Evolutionary conservation across 2,797 vertebrate genomes (phyloP).

Genomic region (Fratercula arctica): DNA sequence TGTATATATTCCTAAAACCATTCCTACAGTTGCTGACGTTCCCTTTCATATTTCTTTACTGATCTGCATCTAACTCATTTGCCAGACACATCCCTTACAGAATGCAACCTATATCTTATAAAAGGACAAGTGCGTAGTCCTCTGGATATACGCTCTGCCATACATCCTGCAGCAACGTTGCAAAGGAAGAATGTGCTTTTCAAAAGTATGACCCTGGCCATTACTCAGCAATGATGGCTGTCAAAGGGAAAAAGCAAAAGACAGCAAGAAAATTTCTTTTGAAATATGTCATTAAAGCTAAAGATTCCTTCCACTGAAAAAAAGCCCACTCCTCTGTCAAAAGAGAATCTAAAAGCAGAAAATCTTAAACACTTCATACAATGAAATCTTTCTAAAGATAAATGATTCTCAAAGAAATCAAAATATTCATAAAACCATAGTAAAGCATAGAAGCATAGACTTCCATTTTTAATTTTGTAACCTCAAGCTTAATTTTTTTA

Average conservation of each 20-base stretch:
- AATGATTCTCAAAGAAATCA: neutral
- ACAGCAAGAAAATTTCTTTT: neutral
- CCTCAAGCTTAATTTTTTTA: conserved; percentile 3
- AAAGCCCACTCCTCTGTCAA: neutral
- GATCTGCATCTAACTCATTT: neutral
- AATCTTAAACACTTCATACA: neutral
- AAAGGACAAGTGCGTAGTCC: neutral
- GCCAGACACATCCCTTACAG: neutral
- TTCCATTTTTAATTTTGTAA: conserved; percentile 17
- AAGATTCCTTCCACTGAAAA: neutral
- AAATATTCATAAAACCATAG: neutral
- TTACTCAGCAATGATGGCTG: conserved; percentile 53
- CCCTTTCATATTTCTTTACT: neutral
- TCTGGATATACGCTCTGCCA: neutral
- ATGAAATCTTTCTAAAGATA: neutral
- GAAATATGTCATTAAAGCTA: conserved; percentile 1
- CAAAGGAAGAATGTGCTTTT: conserved; percentile 14
- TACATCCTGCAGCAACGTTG: conserved; percentile 9
- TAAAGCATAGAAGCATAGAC: neutral
- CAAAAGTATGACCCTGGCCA: conserved; percentile 36
- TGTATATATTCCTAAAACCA: neutral
- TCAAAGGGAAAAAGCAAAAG: neutral
- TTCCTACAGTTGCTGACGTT: neutral
- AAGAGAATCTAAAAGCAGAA: neutral
- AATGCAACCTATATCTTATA: neutral